Percentiles rank a stretch among this genome's conserved stretches.
Conservation (phyloP, 2,797 vertebrate species). For the Tragelaphus oryx region DNA sequence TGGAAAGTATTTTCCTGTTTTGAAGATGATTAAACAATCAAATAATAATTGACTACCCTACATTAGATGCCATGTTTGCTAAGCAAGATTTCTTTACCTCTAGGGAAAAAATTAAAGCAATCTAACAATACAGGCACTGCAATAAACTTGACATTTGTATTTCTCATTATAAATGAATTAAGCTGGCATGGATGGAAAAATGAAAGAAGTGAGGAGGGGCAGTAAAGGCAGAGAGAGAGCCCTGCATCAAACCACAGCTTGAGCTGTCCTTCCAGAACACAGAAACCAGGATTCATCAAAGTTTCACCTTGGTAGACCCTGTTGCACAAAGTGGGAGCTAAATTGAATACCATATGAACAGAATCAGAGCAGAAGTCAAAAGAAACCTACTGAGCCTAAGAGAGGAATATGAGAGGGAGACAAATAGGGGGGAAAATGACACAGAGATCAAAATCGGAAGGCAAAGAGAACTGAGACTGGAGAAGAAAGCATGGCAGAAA, state of each 20-base stretch:
- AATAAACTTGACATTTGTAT: background rate
- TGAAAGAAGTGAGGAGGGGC: background rate
- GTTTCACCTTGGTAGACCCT: background rate
- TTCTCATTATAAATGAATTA: slow-evolving; percentile 32
- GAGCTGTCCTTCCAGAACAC: background rate
- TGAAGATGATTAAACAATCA: background rate
- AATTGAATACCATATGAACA: background rate
- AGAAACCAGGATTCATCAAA: background rate
- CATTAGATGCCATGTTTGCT: background rate
- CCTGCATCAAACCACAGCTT: background rate
- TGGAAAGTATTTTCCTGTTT: background rate
- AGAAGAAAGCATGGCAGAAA: background rate
- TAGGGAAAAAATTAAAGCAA: background rate
- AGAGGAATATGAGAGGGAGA: background rate
- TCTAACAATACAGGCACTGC: background rate
- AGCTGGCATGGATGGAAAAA: background rate
- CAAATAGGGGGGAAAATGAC: background rate
- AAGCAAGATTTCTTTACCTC: background rate
- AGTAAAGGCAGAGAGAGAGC: background rate
- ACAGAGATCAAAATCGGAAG: background rate
- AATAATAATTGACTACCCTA: background rate
- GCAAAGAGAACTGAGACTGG: background rate
- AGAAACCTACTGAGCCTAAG: background rate
- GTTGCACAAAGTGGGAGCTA: background rate
- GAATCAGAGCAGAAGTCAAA: slow-evolving; percentile 14